phyloP scores from a whole-genome alignment of 2,888 invertebrate genomes.

The Ectobius pallidus region DNA sequence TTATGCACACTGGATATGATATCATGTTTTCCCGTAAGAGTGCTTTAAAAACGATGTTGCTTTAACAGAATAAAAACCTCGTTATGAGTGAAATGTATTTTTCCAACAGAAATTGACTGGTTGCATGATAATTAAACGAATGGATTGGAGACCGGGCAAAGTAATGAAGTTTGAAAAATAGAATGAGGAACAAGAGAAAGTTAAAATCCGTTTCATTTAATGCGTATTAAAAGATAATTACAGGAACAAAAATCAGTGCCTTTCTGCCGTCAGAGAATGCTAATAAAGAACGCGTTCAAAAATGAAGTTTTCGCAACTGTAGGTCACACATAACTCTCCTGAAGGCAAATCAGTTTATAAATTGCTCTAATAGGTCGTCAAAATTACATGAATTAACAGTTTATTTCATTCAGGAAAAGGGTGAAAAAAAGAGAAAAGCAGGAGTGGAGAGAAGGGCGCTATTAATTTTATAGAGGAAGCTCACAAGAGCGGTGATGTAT shows the following conservation, averaged over 20 bases:
- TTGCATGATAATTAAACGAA: too few relatives aligned
- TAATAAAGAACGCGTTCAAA: neutral
- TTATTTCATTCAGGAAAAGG: conserved; percentile 27
- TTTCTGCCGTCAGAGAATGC: neutral
- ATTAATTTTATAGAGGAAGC: conserved; percentile 25
- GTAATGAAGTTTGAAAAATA: conserved; percentile 14
- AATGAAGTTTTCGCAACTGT: neutral
- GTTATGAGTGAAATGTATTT: too few relatives aligned
- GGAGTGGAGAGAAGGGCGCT: neutral
- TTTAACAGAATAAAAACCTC: too few relatives aligned
- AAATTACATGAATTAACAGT: conserved; percentile 31
- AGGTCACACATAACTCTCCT: neutral
- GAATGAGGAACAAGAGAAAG: neutral
- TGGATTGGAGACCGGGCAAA: neutral
- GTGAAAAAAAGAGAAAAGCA: neutral
- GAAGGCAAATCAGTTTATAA: neutral
- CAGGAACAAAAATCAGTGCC: neutral
- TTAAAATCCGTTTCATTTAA: neutral
- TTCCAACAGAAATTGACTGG: too few relatives aligned
- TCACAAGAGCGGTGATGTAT: neutral
- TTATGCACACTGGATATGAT: too few relatives aligned
- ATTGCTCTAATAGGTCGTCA: conserved; percentile 3
- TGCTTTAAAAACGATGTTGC: too few relatives aligned
- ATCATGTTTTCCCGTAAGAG: too few relatives aligned
- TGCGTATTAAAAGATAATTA: neutral